These are phyloP conservation scores for Drosophila ananassae DNA, from an alignment of 1,140 invertebrate species.

Conservation along the genomic window DNA sequence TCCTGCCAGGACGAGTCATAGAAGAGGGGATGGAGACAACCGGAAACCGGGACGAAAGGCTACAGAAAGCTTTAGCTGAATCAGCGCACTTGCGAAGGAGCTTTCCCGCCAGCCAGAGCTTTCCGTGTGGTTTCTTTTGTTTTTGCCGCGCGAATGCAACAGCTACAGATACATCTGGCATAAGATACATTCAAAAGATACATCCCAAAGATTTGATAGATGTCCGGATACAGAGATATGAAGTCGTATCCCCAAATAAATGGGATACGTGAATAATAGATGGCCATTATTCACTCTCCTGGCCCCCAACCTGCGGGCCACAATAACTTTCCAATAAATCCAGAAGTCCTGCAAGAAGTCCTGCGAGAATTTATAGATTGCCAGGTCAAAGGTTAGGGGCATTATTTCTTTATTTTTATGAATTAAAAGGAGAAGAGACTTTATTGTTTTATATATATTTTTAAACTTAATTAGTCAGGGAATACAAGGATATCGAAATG, in stretches of 20 bases:
- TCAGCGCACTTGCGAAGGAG: conserved; percentile 12
- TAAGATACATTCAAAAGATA: conserved; percentile 1
- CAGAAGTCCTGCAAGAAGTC: too few species aligned
- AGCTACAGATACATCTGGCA: conserved; percentile 11
- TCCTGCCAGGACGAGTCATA: not conserved
- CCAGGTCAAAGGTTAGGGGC: too few species aligned
- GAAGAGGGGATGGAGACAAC: not conserved
- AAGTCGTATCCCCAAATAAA: conserved; percentile 1
- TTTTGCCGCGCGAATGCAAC: conserved; percentile 35
- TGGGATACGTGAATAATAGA: not conserved
- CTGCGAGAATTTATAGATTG: too few species aligned
- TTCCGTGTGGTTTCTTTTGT: conserved; percentile 9
- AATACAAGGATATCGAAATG: too few species aligned
- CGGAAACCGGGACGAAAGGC: not conserved
- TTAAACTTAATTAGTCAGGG: too few species aligned
- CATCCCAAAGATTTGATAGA: not conserved
- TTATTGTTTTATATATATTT: too few species aligned
- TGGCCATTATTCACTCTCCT: not conserved
- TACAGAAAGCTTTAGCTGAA: conserved; percentile 42
- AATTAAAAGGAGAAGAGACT: too few species aligned
- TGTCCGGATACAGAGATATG: not conserved
- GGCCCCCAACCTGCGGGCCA: not conserved
- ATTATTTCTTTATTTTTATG: too few species aligned
- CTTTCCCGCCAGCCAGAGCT: conserved; percentile 22
- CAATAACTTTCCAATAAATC: not conserved